Conservation (phyloP, 2,113 vertebrate species). For the Sialia sialis region DNA sequence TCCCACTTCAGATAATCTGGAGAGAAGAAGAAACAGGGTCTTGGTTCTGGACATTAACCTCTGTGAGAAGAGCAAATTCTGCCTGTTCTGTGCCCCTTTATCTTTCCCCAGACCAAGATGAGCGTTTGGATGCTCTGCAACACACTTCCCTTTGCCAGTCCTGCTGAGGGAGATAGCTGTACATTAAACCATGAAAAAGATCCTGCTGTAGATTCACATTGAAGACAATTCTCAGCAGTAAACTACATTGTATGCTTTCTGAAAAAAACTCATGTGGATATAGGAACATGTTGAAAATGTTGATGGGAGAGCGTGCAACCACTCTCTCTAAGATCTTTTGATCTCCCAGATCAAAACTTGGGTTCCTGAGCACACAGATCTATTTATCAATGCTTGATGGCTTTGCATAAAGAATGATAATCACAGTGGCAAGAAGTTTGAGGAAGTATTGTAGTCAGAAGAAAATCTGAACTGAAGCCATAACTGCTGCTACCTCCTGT, state of each 20-base stretch:
- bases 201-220: background rate
- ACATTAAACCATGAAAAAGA: background rate
- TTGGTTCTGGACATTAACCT: background rate
- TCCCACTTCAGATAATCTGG: background rate
- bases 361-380: background rate
- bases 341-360: background rate
- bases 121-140: background rate
- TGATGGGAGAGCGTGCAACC: background rate
- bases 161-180: background rate
- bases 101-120: background rate
- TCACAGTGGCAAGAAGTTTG: background rate
- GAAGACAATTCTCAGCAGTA: background rate
- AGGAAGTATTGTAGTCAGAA: background rate
- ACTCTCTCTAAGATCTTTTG: background rate
- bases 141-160: background rate
- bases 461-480: background rate
- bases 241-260: background rate
- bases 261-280: background rate
- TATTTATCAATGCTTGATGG: background rate
- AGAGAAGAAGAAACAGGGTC: background rate
- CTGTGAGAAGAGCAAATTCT: background rate
- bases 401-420: background rate
- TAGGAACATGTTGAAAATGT: background rate
- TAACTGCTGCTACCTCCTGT: background rate
- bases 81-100: background rate